phyloP scores from a whole-genome alignment of 2,797 vertebrate species.

The Enteromius argenteus region DNA sequence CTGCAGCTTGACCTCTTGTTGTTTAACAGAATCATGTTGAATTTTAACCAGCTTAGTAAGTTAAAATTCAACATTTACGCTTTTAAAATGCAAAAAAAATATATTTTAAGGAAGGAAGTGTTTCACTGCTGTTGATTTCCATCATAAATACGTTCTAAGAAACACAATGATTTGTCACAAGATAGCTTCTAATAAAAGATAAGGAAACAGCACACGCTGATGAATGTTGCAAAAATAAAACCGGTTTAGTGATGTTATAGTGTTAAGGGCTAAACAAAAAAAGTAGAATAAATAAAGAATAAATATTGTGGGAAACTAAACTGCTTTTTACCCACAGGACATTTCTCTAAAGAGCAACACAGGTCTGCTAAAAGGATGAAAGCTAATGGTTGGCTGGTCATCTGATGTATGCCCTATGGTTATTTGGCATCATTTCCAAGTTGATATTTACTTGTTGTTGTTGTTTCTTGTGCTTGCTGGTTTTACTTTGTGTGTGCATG shows the following conservation, averaged over 20 bases:
- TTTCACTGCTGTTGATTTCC: not conserved
- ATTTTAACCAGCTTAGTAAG: not conserved
- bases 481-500: not conserved
- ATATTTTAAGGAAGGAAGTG: not conserved
- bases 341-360: constrained; percentile 4
- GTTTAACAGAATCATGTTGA: not conserved
- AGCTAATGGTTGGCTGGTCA: constrained; percentile 28
- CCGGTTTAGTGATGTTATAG: not conserved
- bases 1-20: not conserved
- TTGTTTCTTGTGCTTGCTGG: not conserved
- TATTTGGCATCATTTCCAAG: constrained; percentile 5
- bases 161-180: not conserved
- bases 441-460: constrained; percentile 18
- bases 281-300: not conserved
- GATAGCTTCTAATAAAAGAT: not conserved
- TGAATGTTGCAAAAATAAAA: constrained; percentile 1
- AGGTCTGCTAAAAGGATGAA: not conserved
- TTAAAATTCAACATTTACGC: not conserved
- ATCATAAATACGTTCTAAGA: not conserved
- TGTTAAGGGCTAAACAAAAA: not conserved
- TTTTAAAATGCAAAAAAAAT: not conserved
- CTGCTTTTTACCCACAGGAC: not conserved
- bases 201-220: not conserved
- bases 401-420: not conserved
- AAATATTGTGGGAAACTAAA: not conserved